These are phyloP conservation scores for Acheta domesticus DNA, from an alignment of 2,888 invertebrate species.

Conservation along the genomic window DNA sequence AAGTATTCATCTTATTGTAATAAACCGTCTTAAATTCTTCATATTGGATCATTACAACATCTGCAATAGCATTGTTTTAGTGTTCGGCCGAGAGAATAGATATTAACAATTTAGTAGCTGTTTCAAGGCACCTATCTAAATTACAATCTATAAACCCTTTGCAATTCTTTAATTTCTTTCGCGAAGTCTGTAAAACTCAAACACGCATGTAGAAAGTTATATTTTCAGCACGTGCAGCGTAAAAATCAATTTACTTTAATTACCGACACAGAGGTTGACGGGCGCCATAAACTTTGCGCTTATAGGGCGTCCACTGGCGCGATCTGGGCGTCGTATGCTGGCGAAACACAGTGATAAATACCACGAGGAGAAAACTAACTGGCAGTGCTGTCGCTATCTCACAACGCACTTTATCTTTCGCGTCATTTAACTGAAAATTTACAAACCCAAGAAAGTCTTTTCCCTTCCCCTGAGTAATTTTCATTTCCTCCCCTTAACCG, in stretches of 20 bases:
- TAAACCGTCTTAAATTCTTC: too few species aligned
- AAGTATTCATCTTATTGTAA: too few species aligned
- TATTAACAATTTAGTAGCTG: too few species aligned
- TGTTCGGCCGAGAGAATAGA: too few species aligned
- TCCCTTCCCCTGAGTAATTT: slow-evolving; percentile 9
- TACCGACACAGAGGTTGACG: neutral
- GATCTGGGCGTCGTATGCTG: neutral
- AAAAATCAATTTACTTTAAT: neutral
- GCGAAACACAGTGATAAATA: slow-evolving; percentile 7
- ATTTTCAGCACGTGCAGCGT: neutral
- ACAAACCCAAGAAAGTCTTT: slow-evolving; percentile 5
- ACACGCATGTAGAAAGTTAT: too few species aligned
- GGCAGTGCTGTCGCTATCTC: neutral
- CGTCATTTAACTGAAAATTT: slow-evolving; percentile 18
- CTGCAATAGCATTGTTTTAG: too few species aligned
- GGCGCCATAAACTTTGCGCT: neutral
- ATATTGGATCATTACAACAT: too few species aligned
- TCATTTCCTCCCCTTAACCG: slow-evolving; percentile 2
- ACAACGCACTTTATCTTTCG: slow-evolving; percentile 4
- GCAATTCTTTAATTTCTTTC: too few species aligned
- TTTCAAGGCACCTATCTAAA: too few species aligned
- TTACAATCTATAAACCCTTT: too few species aligned
- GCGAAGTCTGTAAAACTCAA: too few species aligned
- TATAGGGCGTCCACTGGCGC: neutral
- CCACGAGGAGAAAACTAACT: neutral